Evolutionary conservation across 1,140 invertebrate species (phyloP).

Genomic region (Drosophila cardini): DNA sequence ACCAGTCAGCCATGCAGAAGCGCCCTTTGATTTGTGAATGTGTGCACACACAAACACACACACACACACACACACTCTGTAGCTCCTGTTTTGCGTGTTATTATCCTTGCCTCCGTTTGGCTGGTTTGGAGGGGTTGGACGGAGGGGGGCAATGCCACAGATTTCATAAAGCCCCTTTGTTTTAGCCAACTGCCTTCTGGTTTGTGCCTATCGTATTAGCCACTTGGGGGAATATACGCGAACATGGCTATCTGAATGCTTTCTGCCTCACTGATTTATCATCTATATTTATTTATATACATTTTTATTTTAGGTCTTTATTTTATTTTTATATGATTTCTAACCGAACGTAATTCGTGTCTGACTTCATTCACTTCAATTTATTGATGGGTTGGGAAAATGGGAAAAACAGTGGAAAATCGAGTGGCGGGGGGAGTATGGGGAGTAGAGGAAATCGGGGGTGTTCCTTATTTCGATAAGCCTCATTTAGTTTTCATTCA

Average conservation of each 20-base stretch:
- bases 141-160: background rate
- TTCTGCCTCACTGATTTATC: slow-evolving; percentile 78
- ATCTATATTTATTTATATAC: slow-evolving; percentile 68
- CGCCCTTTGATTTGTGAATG: slow-evolving; percentile 74
- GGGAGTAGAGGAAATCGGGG: background rate
- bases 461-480: slow-evolving; percentile 60
- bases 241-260: slow-evolving; percentile 59
- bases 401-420: no score
- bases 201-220: slow-evolving; percentile 31
- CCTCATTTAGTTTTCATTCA: slow-evolving; percentile 79
- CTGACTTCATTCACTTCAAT: slow-evolving; percentile 16
- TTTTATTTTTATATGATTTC: slow-evolving; percentile 60
- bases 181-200: slow-evolving; percentile 51
- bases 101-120: slow-evolving; percentile 2
- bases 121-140: background rate
- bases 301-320: slow-evolving; percentile 44
- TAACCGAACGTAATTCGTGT: slow-evolving; percentile 40
- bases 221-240: slow-evolving; percentile 34
- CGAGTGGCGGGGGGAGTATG: background rate
- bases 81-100: slow-evolving; percentile 50
- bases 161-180: slow-evolving; percentile 31
- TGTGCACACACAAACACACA: background rate
- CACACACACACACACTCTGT: background rate
- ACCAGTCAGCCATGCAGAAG: slow-evolving; percentile 63
- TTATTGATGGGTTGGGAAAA: background rate